Evolutionary conservation across 2,797 vertebrate species (phyloP), one percentile per base, ranked within the genome.

Genomic region (Eutrigla gurnardus): DNA sequence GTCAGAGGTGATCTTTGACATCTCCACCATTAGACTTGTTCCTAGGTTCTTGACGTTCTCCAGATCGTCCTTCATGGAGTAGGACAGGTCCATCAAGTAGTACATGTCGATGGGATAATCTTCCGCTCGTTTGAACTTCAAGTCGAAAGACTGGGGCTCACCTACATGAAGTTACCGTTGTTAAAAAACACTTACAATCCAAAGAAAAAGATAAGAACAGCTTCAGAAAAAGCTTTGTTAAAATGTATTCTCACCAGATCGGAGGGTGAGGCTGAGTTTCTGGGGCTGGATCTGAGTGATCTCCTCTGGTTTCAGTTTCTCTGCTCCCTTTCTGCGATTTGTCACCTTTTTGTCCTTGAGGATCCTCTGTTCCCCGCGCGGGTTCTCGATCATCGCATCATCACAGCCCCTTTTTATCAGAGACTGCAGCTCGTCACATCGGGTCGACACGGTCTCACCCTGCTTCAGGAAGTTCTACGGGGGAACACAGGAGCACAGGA

Each of bases 11-110:
- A 99, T 97, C 83, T 95, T 93, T 82, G 93, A 93, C 98, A 99
- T 99, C 92, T 98, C 93, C 35, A 81, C 45, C 96, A 97, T 98
- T 67, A 99, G 93, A 74, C 95, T 96, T 0, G 98, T 99, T 73
- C 98, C 98, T 0, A 99, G 95, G 84, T 96, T 99, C 86, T 99
- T 99, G 3, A 99, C 97, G 6, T 99, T 99, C 88, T 99, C 97
- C 86, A 99, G 94, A 85, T 99, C 98, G 13, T 99, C 98, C 84
- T 98, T 98, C 98, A 99, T 99, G 5, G 98, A 99, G 90, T 94
- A 99, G 18, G 97, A 99, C 73, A 99, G 95, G 90, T 99, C 98
- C 98, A 99, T 99, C 87, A 99, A 93, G 89, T 99, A 99, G 93
- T 99, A 99, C 33, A 99, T 93, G 82, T 99, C 98, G 10, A 99